Percentiles rank a stretch among this genome's conserved stretches.
Evolutionary conservation across 2,888 invertebrate species (phyloP).

Genomic region (Papilio gigon): DNA sequence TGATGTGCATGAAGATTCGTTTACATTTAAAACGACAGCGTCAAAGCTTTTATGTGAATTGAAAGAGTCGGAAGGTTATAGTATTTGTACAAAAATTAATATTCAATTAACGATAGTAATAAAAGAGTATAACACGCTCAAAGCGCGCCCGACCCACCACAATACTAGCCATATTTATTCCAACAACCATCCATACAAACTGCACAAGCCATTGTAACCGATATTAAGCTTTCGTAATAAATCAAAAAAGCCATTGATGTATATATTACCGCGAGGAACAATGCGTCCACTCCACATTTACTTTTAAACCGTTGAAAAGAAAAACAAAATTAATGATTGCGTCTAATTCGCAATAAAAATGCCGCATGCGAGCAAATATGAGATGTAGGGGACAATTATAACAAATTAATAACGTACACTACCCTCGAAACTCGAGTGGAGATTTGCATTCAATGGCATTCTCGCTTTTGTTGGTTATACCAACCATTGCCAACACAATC

Average conservation of each 20-base stretch:
- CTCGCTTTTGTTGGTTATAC: constrained; percentile 71
- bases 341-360: constrained; percentile 82
- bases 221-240: constrained; percentile 62
- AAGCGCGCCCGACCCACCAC: constrained; percentile 39
- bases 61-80: background rate
- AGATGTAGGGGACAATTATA: constrained; percentile 77
- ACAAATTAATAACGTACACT: constrained; percentile 81
- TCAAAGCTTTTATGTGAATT: background rate
- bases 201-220: constrained; percentile 68
- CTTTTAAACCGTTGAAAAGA: constrained; percentile 70
- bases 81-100: background rate
- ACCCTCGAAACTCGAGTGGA: constrained; percentile 81
- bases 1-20: too few relatives aligned
- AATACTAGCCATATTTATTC: constrained; percentile 54
- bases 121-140: constrained; percentile 41
- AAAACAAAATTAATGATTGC: constrained; percentile 82
- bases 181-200: constrained; percentile 59
- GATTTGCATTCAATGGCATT: constrained; percentile 80
- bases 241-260: constrained; percentile 65
- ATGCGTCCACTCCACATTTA: constrained; percentile 72
- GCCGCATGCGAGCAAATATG: constrained; percentile 80
- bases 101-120: constrained; percentile 27
- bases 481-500: constrained; percentile 46
- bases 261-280: constrained; percentile 58
- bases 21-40: too few relatives aligned